Conservation (phyloP, 2,888 invertebrate species). For the Hololepta plana region DNA sequence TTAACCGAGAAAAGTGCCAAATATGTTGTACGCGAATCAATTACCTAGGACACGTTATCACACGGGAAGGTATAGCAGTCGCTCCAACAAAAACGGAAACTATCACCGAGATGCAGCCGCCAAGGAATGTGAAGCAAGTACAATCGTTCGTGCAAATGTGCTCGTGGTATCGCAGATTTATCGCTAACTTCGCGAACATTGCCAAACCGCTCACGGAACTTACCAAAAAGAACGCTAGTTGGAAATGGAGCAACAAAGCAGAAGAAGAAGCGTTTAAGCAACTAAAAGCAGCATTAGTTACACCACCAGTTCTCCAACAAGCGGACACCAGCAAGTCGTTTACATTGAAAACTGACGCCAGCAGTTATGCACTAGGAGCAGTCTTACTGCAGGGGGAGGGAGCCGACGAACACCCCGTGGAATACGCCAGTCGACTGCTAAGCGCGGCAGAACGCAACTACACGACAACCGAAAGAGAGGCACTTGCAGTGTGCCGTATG, state of each 20-base stretch:
- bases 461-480: conserved; percentile 18
- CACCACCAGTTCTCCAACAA: conserved; percentile 11
- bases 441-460: conserved; percentile 14
- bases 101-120: conserved; percentile 7
- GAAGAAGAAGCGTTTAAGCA: too few species aligned
- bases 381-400: conserved; percentile 9
- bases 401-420: conserved; percentile 8
- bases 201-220: conserved; percentile 8
- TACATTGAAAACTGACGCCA: conserved; percentile 11
- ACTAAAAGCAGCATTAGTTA: conserved; percentile 5
- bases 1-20: conserved; percentile 12
- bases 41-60: conserved; percentile 11
- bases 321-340: conserved; percentile 12
- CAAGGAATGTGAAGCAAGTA: conserved; percentile 8
- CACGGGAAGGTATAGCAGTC: conserved; percentile 6
- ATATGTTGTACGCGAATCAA: conserved; percentile 10
- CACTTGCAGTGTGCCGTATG: conserved; percentile 11
- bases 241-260: conserved; percentile 9
- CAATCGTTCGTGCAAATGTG: conserved; percentile 8
- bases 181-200: conserved; percentile 9
- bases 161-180: conserved; percentile 11
- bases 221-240: conserved; percentile 9
- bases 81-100: conserved; percentile 8
- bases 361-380: conserved; percentile 8
- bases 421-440: conserved; percentile 9